Conservation (phyloP, 2,797 vertebrate genomes). For the Gambusia yucatana region DNA sequence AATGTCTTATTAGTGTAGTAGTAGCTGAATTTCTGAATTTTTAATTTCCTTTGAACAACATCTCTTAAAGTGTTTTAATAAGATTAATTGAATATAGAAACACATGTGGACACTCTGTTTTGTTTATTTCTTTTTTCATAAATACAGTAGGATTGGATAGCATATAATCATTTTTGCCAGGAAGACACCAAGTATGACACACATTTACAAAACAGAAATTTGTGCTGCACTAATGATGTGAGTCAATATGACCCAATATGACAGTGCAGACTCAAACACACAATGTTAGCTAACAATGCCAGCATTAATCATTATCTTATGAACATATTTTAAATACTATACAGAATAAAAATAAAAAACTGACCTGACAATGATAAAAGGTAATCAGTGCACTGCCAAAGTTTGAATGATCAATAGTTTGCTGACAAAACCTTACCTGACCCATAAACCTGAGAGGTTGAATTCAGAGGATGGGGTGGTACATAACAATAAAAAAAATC, state of each 20-base stretch:
- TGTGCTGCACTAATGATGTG: conserved; percentile 48
- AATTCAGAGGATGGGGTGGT: background rate
- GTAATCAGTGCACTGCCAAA: conserved; percentile 31
- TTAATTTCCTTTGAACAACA: background rate
- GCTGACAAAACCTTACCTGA: background rate
- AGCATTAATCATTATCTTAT: conserved; percentile 49
- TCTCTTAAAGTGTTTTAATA: background rate
- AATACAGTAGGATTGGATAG: conserved; percentile 57
- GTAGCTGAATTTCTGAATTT: background rate
- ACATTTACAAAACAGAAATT: conserved; percentile 68
- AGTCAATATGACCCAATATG: conserved; percentile 90
- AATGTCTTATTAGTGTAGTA: background rate
- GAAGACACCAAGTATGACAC: conserved; percentile 51
- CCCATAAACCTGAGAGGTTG: background rate
- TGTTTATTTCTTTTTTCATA: conserved; percentile 60
- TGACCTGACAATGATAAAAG: conserved; percentile 36
- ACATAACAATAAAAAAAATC: background rate
- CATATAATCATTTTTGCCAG: conserved; percentile 34
- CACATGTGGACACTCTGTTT: conserved; percentile 12
- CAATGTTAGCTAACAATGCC: conserved; percentile 36
- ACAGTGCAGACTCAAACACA: conserved; percentile 55
- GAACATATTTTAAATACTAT: conserved; percentile 78
- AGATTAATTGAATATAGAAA: background rate
- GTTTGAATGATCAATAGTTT: conserved; percentile 15
- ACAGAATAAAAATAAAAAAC: conserved; percentile 65